Evolutionary conservation across 2,797 vertebrate genomes (phyloP).

Genomic region (Prunella strophiata): DNA sequence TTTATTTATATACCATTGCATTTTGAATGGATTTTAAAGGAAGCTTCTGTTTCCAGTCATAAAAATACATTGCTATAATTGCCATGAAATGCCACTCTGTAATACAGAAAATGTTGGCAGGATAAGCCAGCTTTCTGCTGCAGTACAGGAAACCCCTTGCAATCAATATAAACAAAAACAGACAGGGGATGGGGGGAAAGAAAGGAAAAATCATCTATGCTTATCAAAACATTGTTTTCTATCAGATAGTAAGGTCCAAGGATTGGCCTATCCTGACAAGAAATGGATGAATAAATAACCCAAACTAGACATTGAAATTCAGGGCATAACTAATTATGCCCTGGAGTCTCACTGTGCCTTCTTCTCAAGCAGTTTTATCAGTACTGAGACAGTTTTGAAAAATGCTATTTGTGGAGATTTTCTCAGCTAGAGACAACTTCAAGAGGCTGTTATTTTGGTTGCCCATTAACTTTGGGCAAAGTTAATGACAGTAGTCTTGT

Average conservation of each 20-base stretch:
- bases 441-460: neutral
- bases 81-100: neutral
- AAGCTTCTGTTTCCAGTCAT: neutral
- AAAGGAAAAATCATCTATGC: neutral
- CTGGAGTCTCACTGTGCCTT: neutral
- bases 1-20: neutral
- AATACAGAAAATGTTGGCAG: neutral
- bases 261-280: neutral
- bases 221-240: neutral
- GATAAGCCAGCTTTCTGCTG: neutral
- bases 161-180: neutral
- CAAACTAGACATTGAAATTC: neutral
- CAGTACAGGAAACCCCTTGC: neutral
- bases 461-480: neutral
- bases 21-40: neutral
- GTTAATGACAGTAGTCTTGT: neutral
- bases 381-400: neutral
- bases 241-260: neutral
- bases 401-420: neutral
- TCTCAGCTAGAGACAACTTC: slow-evolving; percentile 1
- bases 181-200: fast-evolving
- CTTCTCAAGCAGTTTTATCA: neutral
- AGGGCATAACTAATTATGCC: slow-evolving; percentile 3
- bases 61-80: neutral
- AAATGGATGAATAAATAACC: neutral